These are phyloP conservation scores for Zoanthus solanderi DNA, from an alignment of 92 coral and sea anemone species.

Conservation along the genomic window DNA sequence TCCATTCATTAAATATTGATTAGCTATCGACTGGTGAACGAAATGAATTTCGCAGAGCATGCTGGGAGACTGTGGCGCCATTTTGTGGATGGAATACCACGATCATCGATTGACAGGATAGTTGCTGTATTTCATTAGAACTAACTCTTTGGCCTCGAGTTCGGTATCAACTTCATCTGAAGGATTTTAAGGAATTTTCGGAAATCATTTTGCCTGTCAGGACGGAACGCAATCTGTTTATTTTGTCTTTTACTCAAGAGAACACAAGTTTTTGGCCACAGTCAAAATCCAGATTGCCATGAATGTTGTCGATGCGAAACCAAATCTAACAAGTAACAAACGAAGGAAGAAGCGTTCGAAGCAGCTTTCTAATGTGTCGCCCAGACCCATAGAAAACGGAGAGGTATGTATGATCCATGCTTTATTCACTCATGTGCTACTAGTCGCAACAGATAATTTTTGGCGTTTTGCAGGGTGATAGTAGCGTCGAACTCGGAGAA, in stretches of 20 bases:
- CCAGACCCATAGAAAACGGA: conserved; percentile 41
- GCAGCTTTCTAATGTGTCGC: conserved; percentile 31
- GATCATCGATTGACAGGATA: conserved; percentile 35
- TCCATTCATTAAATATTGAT: conserved; percentile 40
- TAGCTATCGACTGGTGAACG: conserved; percentile 44
- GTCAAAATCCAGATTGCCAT: conserved; percentile 3
- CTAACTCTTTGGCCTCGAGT: conserved; percentile 6
- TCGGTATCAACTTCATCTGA: conserved; percentile 9
- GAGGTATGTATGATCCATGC: conserved; percentile 15
- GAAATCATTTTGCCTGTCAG: neutral
- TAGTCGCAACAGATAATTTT: conserved; percentile 42
- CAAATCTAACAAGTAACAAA: conserved; percentile 48
- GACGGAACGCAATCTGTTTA: neutral
- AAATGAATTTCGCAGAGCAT: conserved; percentile 33
- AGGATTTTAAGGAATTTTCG: neutral
- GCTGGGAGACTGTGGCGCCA: conserved; percentile 53
- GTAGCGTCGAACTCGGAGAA: neutral
- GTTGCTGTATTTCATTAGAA: conserved; percentile 22
- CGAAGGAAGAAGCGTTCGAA: conserved; percentile 47
- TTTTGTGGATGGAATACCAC: conserved; percentile 50
- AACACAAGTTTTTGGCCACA: conserved; percentile 26
- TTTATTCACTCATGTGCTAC: neutral
- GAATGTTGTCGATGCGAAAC: conserved; percentile 52
- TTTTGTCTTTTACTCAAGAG: conserved; percentile 31
- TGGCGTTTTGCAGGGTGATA: conserved; percentile 19